Conservation (phyloP, 2,113 vertebrate species). For the Ancistrus triradiatus region DNA sequence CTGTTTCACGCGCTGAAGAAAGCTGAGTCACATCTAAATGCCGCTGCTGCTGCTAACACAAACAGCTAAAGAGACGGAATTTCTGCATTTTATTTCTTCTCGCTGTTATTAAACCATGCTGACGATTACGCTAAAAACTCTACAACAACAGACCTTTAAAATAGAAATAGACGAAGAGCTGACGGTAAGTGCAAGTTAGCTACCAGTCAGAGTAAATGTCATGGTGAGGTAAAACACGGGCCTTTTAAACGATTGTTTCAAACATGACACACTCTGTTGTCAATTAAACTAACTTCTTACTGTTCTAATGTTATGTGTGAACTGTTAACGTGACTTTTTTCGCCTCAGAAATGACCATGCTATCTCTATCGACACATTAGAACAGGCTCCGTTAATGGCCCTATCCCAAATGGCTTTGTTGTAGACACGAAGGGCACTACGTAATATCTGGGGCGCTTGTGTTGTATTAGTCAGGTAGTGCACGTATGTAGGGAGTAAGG, state of each 20-base stretch:
- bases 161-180: slow-evolving; percentile 65
- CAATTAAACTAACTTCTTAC: background rate
- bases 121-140: slow-evolving; percentile 71
- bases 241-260: background rate
- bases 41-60: slow-evolving; percentile 39
- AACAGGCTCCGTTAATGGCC: slow-evolving; percentile 3
- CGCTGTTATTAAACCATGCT: slow-evolving; percentile 54
- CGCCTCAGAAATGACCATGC: background rate
- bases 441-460: background rate
- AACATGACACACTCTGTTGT: background rate
- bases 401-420: background rate
- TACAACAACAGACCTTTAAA: slow-evolving; percentile 73
- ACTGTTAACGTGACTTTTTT: background rate
- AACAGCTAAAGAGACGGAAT: slow-evolving; percentile 30
- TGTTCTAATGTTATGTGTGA: background rate
- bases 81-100: background rate
- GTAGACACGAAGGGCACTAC: background rate
- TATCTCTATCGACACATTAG: slow-evolving; percentile 4
- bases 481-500: background rate
- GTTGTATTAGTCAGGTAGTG: background rate
- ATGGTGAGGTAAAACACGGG: slow-evolving; percentile 19
- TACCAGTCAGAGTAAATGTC: slow-evolving; percentile 50
- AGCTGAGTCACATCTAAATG: slow-evolving; percentile 71
- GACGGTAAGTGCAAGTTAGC: slow-evolving; percentile 65
- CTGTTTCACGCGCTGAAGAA: slow-evolving; percentile 48